Base-by-base conservation (phyloP, 1,140 invertebrate genomes). In the Sycobia sp. region DNA sequence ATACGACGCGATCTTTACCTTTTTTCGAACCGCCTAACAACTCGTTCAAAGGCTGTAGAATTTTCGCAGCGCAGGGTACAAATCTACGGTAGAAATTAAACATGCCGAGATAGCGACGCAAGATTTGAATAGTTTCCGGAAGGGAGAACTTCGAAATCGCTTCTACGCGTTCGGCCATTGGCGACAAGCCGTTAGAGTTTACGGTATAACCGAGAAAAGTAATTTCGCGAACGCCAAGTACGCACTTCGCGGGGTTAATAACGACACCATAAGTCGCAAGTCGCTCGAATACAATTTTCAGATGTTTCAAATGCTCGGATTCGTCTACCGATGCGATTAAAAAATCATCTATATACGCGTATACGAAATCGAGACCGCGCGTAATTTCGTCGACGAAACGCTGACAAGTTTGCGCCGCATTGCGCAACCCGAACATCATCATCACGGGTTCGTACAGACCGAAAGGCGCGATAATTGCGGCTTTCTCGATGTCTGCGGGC, bases 261-360 rank as follows among this genome's bases (percentile, higher is more conserved):
- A 46, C 25, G 2, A 57, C 10, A 8, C 41, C 39, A 7, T 11
- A 57, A 11, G 16, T 3, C 14, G 29, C 1, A 13, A 46, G 25
- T 14, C 41, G n/a, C 13, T 57, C 41, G 4, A 57, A 46, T 3
- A 57, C 3, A 7, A 20, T 29, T 3, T 13, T 10, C 2, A 57
- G 23, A 32, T 57, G 54, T 13, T 18, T 4, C 4, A 44, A 13
- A 13, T 57, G 54, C 20, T 57, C 22, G 14, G 43, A 22, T 4
- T 23, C 8, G n/a, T 13, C 29, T 0, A 13, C 5, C 3, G 39
- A 56, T 22, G 38, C 38, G 1, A 56, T 16, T 7, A 56, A 23
- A 9, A 57, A 44, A 29, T 57, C 54, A n/a, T 57, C 54, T 8
- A 57, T 46, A 34, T 57, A 57, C 2, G 4, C 25, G 9, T 46